phyloP scores from a whole-genome alignment of 2,888 invertebrate species.

The Agapostemon virescens region DNA sequence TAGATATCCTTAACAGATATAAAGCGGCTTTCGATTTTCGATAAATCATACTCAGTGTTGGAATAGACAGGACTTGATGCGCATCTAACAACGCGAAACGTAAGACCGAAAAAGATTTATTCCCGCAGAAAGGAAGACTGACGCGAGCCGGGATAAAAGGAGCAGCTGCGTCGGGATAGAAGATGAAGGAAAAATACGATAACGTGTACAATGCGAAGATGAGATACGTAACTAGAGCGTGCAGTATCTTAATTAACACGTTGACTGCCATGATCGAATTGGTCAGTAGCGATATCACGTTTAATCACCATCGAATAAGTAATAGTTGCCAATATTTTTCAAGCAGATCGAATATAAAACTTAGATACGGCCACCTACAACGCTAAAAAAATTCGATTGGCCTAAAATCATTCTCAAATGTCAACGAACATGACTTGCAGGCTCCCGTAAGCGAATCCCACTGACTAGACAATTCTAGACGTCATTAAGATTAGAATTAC shows the following conservation, averaged over 20 bases:
- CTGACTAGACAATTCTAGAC: too few species aligned
- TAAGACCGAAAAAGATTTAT: constrained; percentile 27
- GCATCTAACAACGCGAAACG: constrained; percentile 13
- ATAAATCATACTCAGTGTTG: constrained; percentile 8
- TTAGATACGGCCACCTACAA: too few species aligned
- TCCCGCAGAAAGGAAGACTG: constrained; percentile 16
- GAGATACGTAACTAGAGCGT: neutral
- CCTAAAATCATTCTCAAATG: too few species aligned
- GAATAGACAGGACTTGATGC: constrained; percentile 10
- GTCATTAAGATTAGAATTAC: too few species aligned
- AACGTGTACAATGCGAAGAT: neutral
- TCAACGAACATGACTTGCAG: too few species aligned
- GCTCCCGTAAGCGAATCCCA: too few species aligned
- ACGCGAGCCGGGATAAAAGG: neutral
- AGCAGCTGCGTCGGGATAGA: constrained; percentile 18
- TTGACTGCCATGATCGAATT: neutral
- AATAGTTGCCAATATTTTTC: too few species aligned
- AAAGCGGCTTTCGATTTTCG: neutral
- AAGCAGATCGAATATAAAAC: too few species aligned
- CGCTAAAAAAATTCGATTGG: too few species aligned
- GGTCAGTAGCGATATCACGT: too few species aligned
- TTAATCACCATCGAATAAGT: too few species aligned
- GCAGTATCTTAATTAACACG: constrained; percentile 10
- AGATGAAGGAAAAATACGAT: neutral
- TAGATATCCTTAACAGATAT: neutral